Conservation (phyloP, 1,140 invertebrate species). For the Eumeta japonica region DNA sequence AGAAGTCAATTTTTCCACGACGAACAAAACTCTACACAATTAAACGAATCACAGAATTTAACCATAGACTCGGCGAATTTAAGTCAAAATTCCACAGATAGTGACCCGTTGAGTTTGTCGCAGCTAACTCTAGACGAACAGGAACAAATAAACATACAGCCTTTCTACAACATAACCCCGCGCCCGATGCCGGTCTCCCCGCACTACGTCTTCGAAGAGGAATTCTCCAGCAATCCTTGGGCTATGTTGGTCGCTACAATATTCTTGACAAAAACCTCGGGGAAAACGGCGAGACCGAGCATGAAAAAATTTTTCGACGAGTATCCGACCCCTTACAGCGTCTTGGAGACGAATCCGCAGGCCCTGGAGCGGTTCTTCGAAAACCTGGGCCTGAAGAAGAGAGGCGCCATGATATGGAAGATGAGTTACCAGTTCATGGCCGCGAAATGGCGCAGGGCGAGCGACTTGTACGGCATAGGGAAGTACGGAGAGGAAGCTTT, state of each 20-base stretch:
- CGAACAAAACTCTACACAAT: too few relatives aligned
- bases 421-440: slow-evolving; percentile 57
- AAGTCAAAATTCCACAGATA: too few relatives aligned
- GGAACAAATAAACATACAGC: slow-evolving; percentile 27
- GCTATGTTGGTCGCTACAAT: slow-evolving; percentile 58
- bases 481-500: slow-evolving; percentile 61
- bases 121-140: slow-evolving; percentile 39
- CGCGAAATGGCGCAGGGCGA: slow-evolving; percentile 56
- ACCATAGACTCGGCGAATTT: too few relatives aligned
- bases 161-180: slow-evolving; percentile 46
- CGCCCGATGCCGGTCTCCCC: slow-evolving; percentile 51
- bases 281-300: slow-evolving; percentile 42
- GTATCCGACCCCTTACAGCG: slow-evolving; percentile 49
- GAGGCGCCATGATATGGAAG: slow-evolving; percentile 56
- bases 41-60: too few relatives aligned
- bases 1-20: too few relatives aligned
- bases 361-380: slow-evolving; percentile 53
- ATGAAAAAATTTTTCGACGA: slow-evolving; percentile 54
- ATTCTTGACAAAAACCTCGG: slow-evolving; percentile 58
- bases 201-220: slow-evolving; percentile 58
- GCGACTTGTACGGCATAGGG: slow-evolving; percentile 57
- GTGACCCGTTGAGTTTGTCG: slow-evolving; percentile 33
- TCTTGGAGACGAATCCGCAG: slow-evolving; percentile 36
- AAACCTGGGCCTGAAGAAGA: slow-evolving; percentile 48
- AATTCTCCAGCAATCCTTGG: slow-evolving; percentile 56